Percentiles rank a stretch among this genome's conserved stretches.
phyloP scores from a whole-genome alignment of 2,888 invertebrate genomes.

The Eucriotettix oculatus region DNA sequence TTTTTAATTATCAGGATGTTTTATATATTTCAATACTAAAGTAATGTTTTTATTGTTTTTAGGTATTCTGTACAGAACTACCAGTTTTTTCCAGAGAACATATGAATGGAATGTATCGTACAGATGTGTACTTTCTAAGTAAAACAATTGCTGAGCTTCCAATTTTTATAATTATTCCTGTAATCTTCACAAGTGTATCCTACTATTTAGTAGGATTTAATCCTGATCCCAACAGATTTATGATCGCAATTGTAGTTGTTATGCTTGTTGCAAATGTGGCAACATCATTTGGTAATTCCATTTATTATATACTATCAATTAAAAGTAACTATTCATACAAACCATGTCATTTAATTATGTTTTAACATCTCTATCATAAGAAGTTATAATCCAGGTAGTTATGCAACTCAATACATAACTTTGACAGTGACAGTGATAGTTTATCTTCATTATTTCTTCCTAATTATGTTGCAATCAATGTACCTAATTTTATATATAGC shows the following conservation, averaged over 20 bases:
- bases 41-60: conserved; percentile 11
- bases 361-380: too few relatives aligned
- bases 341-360: too few relatives aligned
- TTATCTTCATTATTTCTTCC: too few relatives aligned
- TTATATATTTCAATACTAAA: too few relatives aligned
- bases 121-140: conserved; percentile 78
- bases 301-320: not conserved
- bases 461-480: too few relatives aligned
- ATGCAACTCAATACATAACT: too few relatives aligned
- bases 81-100: conserved; percentile 82
- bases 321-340: too few relatives aligned
- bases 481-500: too few relatives aligned
- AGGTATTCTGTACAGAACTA: conserved; percentile 81
- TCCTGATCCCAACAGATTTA: conserved; percentile 42
- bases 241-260: conserved; percentile 51
- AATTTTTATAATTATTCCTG: conserved; percentile 64
- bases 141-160: conserved; percentile 84
- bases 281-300: conserved; percentile 61
- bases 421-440: too few relatives aligned
- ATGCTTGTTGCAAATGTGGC: conserved; percentile 77
- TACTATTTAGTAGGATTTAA: conserved; percentile 85
- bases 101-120: conserved; percentile 77
- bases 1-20: too few relatives aligned
- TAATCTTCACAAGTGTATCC: conserved; percentile 62
- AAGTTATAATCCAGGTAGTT: too few relatives aligned